Evolutionary conservation across 2,797 vertebrate genomes (phyloP), one percentile per base, ranked within the genome.

Genomic region (Onychomys leucogaster): DNA sequence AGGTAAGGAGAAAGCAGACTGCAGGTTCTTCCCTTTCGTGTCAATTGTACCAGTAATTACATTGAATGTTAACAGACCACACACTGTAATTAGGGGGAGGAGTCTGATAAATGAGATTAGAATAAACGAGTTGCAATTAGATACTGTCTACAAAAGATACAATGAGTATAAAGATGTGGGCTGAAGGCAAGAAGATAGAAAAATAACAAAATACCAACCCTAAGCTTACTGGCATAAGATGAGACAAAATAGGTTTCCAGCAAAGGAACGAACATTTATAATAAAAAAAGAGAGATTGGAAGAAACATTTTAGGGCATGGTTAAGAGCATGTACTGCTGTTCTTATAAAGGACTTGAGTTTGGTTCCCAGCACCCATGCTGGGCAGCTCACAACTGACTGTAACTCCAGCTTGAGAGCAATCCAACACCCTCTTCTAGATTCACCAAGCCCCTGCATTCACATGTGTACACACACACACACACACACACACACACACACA

Each of bases 31-130:
- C 69, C 46, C 80, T 61, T 63, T 34, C 67, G n/a, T 7, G 16
- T 5, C 37, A 77, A 19, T 85, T 83, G 89, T 80, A 37, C 1
- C 14, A 93, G 77, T 29, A 92, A 67, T 86, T 90, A n/a, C 27
- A 94, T 46, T 95, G 87, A 41, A 46, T 88, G 32, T 49, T 94
- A 63, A 57, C 77, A 55, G 67, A 91, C 37, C 37, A 59, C 59
- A 77, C 5, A 75, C 11, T 46, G 4, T 57, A 89, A 82, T 65
- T 89, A 89, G 85, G 83, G 81, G 41, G 49, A 87, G 41, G 57
- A 81, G 29, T 10, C 55, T 92, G 29, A 37, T 21, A 92, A 77
- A 52, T 2, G n/a, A 93, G 32, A 83, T 73, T 86, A 87, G 76
- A 86, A 82, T 59, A 76, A 95, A 29, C 78, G 89, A 63, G 19